phyloP scores from a whole-genome alignment of 2,113 vertebrate genomes.

The Trichechus manatus region DNA sequence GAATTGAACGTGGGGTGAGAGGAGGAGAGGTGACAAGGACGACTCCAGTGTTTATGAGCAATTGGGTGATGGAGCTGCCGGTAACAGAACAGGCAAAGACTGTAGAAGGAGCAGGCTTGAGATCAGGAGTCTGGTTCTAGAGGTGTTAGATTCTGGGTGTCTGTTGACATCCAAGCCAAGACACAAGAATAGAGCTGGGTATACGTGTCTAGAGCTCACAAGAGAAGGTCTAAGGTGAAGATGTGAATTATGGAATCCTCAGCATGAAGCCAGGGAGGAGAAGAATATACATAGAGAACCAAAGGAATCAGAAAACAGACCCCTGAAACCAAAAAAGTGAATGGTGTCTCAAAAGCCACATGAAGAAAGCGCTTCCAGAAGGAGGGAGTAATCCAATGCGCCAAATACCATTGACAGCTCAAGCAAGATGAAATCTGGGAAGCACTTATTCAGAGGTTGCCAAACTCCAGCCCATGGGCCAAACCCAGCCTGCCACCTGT shows the following conservation, averaged over 20 bases:
- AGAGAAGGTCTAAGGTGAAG: neutral
- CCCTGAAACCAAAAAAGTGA: neutral
- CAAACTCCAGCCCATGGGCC: no score
- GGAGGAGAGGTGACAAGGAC: neutral
- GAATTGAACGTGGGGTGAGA: neutral
- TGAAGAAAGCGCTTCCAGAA: neutral
- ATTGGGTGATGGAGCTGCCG: neutral
- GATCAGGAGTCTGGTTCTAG: neutral
- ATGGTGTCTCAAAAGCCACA: neutral
- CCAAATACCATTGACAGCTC: neutral
- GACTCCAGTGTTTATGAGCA: neutral
- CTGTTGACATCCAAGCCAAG: fast-evolving
- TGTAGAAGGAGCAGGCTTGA: neutral
- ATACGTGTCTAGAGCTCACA: neutral
- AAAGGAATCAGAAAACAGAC: neutral
- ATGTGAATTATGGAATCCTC: neutral
- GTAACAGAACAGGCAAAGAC: neutral
- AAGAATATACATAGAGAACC: neutral
- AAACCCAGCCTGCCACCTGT: neutral
- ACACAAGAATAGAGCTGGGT: neutral
- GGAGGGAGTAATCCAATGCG: neutral
- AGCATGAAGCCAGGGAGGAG: fast-evolving
- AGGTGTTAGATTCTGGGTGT: fast-evolving
- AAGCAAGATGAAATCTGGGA: neutral
- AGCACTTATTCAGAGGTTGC: neutral